These are phyloP conservation scores for Grallaria varia DNA, from an alignment of 2,113 vertebrate genomes.

Conservation along the genomic window DNA sequence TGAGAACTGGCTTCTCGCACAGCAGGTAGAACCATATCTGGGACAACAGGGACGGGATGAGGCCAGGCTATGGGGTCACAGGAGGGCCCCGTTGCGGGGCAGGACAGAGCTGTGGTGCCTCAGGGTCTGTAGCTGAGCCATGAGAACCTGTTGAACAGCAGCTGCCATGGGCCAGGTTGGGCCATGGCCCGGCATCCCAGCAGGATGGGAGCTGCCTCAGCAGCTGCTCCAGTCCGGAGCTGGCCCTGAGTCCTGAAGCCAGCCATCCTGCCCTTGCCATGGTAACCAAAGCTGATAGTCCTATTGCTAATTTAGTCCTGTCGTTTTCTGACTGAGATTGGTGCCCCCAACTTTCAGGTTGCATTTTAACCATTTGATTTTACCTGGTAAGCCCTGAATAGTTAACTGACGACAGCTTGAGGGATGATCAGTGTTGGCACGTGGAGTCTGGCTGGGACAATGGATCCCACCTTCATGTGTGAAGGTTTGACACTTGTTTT, in stretches of 20 bases:
- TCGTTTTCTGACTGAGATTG: neutral
- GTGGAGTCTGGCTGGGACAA: neutral
- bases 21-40: neutral
- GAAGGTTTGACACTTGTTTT: neutral
- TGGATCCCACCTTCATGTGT: neutral
- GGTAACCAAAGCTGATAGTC: neutral
- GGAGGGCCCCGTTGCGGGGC: neutral
- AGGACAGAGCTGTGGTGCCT: neutral
- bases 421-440: neutral
- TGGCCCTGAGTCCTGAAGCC: neutral
- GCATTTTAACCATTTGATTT: neutral
- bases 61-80: accelerated
- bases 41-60: neutral
- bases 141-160: neutral
- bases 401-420: neutral
- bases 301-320: neutral
- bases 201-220: accelerated
- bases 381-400: neutral
- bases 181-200: neutral
- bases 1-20: neutral
- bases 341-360: neutral
- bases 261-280: neutral
- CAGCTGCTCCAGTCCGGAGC: neutral
- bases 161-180: neutral
- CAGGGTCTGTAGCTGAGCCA: accelerated